Conservation (phyloP, 2,888 invertebrate species). For the Didymodactylos carnosus region DNA sequence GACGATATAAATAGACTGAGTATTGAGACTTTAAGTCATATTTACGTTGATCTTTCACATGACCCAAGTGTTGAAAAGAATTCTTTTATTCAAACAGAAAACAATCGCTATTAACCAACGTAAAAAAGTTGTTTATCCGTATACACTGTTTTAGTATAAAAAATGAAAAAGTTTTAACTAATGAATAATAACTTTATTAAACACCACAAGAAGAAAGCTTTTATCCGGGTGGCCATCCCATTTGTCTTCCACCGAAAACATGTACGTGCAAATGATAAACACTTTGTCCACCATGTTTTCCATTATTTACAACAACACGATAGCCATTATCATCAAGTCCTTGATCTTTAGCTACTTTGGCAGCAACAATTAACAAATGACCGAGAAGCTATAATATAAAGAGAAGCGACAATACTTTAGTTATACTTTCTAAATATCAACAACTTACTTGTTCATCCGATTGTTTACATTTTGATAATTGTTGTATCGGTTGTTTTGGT, state of each 20-base stretch:
- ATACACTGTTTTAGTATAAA: too few species aligned
- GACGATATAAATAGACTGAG: too few species aligned
- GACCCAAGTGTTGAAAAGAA: too few species aligned
- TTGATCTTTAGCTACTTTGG: slow-evolving; percentile 55
- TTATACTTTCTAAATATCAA: too few species aligned
- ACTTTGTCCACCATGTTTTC: slow-evolving; percentile 69
- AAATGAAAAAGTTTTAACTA: too few species aligned
- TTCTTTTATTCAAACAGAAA: too few species aligned
- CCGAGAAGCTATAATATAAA: slow-evolving; percentile 46
- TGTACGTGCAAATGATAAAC: slow-evolving; percentile 87
- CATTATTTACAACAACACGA: slow-evolving; percentile 75
- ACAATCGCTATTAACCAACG: too few species aligned
- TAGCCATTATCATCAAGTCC: slow-evolving; percentile 56
- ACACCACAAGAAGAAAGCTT: neutral
- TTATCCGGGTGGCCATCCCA: slow-evolving; percentile 85
- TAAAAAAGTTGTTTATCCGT: too few species aligned
- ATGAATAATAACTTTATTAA: too few species aligned
- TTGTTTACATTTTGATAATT: slow-evolving; percentile 56
- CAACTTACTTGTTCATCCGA: slow-evolving; percentile 46
- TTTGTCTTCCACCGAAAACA: slow-evolving; percentile 72
- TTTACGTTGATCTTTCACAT: too few species aligned
- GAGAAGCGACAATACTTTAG: neutral
- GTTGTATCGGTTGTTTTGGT: slow-evolving; percentile 65
- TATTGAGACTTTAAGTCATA: too few species aligned
- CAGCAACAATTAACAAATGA: slow-evolving; percentile 60